Evolutionary conservation across 2,888 invertebrate genomes (phyloP).

Genomic region (Halictus ligatus): DNA sequence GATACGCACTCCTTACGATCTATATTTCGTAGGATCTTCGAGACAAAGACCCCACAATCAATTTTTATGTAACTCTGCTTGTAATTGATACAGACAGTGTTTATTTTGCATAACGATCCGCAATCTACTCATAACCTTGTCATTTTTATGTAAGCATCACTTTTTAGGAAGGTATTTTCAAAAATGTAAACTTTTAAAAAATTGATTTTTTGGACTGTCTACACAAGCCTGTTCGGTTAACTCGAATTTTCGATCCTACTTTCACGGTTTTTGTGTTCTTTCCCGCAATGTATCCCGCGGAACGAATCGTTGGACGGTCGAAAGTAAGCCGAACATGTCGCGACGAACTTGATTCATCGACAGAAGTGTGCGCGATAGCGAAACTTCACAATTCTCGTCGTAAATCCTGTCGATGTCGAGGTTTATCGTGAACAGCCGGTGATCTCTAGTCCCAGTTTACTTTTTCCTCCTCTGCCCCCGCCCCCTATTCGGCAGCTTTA

Average conservation of each 20-base stretch:
- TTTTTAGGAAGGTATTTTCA: too few species aligned
- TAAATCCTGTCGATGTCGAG: slow-evolving; percentile 28
- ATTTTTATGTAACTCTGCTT: too few species aligned
- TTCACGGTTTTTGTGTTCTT: background rate
- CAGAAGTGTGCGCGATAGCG: background rate
- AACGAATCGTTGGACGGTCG: background rate
- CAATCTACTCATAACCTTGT: too few species aligned
- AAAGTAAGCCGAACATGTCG: slow-evolving; percentile 9
- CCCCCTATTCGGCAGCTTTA: background rate
- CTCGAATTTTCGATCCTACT: background rate
- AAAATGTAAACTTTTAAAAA: too few species aligned
- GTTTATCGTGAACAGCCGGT: background rate
- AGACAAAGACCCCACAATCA: too few species aligned
- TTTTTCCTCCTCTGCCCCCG: background rate
- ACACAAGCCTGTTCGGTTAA: too few species aligned
- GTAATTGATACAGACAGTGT: too few species aligned
- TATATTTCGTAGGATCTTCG: too few species aligned
- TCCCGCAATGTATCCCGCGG: slow-evolving; percentile 1
- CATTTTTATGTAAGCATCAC: too few species aligned
- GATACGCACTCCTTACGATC: too few species aligned
- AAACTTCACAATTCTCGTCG: slow-evolving; percentile 8
- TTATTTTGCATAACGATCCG: too few species aligned
- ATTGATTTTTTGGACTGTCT: too few species aligned
- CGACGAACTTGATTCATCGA: background rate
- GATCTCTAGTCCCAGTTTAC: slow-evolving; percentile 1